A percentile compares a stretch with the other conserved stretches of the same genome.
Evolutionary conservation across 2,113 vertebrate species (phyloP).

Genomic region (Pogonocichla stellata): DNA sequence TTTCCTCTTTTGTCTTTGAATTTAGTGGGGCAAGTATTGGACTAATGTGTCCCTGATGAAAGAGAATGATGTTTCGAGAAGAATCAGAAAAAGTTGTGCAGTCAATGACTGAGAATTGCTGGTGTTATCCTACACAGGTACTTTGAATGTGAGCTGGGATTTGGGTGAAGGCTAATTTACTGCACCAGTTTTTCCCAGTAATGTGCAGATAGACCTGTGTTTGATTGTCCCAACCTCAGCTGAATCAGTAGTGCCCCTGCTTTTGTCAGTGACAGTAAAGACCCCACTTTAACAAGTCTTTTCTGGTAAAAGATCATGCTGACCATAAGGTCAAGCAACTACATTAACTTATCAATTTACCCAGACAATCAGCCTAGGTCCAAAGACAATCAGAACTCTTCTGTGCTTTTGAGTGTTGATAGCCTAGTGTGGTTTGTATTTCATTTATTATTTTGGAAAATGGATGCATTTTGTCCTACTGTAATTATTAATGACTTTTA

Average conservation of each 20-base stretch:
- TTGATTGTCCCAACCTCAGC: background rate
- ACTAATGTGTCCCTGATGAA: background rate
- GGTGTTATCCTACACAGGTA: background rate
- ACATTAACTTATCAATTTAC: background rate
- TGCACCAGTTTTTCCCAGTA: background rate
- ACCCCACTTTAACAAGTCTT: background rate
- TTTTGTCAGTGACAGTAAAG: background rate
- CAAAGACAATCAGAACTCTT: background rate
- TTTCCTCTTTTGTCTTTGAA: background rate
- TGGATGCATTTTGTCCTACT: background rate
- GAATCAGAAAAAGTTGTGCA: background rate
- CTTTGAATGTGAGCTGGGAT: background rate
- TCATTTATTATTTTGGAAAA: background rate
- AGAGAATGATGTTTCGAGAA: background rate
- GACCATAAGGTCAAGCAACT: background rate
- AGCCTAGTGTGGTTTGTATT: background rate
- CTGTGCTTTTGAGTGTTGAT: background rate
- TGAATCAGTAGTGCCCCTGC: rapidly evolving
- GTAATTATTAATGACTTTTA: background rate
- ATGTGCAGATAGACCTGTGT: background rate
- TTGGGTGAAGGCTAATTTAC: background rate
- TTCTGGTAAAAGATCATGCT: background rate
- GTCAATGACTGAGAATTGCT: background rate
- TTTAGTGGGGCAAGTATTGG: background rate
- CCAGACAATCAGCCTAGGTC: background rate